phyloP scores from a whole-genome alignment of 2,888 invertebrate genomes.

The Syritta pipiens region DNA sequence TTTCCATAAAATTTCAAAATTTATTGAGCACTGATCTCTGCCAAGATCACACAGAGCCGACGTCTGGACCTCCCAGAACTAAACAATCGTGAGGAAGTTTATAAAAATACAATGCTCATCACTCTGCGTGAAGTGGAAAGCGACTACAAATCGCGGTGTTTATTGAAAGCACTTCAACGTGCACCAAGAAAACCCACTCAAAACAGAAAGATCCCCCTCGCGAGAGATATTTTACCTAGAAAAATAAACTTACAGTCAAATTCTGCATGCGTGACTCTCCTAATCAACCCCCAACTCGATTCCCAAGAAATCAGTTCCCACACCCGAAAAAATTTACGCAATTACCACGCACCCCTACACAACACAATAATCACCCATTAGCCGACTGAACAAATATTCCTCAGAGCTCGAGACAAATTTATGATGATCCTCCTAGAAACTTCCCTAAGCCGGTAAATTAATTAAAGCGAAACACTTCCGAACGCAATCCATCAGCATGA shows the following conservation, averaged over 20 bases:
- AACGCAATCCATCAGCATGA: too few species aligned
- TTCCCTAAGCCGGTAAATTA: too few species aligned
- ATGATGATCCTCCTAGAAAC: not conserved
- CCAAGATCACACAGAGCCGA: too few species aligned
- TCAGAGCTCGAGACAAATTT: not conserved
- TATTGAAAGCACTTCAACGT: too few species aligned
- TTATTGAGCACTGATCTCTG: too few species aligned
- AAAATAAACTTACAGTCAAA: not conserved
- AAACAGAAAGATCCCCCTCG: not conserved
- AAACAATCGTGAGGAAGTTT: too few species aligned
- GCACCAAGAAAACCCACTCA: not conserved
- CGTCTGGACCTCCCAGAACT: too few species aligned
- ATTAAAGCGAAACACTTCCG: too few species aligned
- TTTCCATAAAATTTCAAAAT: too few species aligned
- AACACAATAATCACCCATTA: constrained; percentile 8
- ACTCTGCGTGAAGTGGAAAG: too few species aligned
- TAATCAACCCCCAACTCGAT: not conserved
- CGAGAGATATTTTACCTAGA: not conserved
- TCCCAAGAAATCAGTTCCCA: not conserved
- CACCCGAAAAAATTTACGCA: not conserved
- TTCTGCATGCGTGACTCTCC: not conserved
- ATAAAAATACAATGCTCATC: too few species aligned
- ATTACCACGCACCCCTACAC: not conserved
- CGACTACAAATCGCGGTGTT: too few species aligned
- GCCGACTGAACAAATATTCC: not conserved